Base-by-base conservation (phyloP, 2,113 vertebrate genomes). In the Lanius ludovicianus region DNA sequence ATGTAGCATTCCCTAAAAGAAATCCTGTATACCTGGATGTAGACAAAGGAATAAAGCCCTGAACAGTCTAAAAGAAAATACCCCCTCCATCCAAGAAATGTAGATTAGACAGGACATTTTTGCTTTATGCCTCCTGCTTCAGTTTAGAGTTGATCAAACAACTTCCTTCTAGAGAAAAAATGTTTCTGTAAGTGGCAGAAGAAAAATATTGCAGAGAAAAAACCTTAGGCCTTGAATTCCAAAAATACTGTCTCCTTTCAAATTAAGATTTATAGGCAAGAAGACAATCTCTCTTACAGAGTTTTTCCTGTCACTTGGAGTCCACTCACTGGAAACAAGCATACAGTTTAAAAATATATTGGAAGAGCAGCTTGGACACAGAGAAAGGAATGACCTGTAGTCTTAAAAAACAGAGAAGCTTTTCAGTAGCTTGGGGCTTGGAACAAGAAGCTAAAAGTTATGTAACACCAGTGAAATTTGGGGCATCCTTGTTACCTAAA, bases 381-480 rank as follows among this genome's bases (percentile, higher is more conserved):
- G 60, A 78, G 78, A 88, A 82, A 85, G 64, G 80, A 95, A 96
- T 87, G 90, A 93, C 88, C 53, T 73, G 41, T 55, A 86, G 56
- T 79, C 28, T 86, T 76, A 69, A 92, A 90, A 95, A 89, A 92
- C 93, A 96, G 88, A 56, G 56, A 41, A 57, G 77, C 73, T 93
- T 95, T 96, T 96, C 90, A 95, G 96, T 95, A 93, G 89, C 80
- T 90, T 84, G 79, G 60, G 89, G 52, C 94, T 96, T 94, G 89
- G 95, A 96, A 67, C 22, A 49, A 83, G 78, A 49, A 62, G 23
- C 65, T 83, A 68, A 44, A 84, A 78, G 91, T 63, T 91, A 87
- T 77, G 67, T 92, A 91, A 97, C 83, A 84, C 17, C 91, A 84
- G 28, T 73, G 76, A 84, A 39, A 47, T 74, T 76, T 84, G 80